Percentiles rank a stretch among this genome's conserved stretches.
These are phyloP conservation scores for Enoplosus armatus DNA, from an alignment of 2,797 vertebrate genomes.

Conservation along the genomic window DNA sequence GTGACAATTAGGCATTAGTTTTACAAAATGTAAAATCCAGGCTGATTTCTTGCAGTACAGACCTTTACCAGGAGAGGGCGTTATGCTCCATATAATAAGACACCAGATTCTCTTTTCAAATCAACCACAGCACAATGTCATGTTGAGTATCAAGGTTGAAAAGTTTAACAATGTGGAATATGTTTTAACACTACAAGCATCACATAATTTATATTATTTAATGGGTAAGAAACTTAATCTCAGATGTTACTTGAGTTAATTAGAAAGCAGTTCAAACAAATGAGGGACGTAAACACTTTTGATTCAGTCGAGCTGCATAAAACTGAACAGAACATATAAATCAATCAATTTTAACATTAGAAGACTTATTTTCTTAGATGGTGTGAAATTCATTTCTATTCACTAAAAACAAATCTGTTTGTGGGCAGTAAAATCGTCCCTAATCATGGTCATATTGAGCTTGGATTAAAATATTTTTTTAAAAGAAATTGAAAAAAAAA, in stretches of 20 bases:
- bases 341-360: not conserved
- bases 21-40: not conserved
- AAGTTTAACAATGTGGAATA: not conserved
- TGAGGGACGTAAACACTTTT: not conserved
- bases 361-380: not conserved
- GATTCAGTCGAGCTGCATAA: not conserved
- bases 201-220: not conserved
- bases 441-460: not conserved
- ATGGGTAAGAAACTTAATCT: not conserved
- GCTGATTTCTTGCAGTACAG: conserved; percentile 29
- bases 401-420: not conserved
- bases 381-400: not conserved
- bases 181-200: not conserved
- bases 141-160: not conserved
- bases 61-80: conserved; percentile 70
- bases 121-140: conserved; percentile 6
- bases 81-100: conserved; percentile 66
- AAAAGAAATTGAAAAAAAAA: not conserved
- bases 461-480: not conserved
- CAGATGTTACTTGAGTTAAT: not conserved
- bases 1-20: not conserved
- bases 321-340: not conserved
- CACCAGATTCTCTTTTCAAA: not conserved
- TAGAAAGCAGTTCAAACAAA: not conserved
- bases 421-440: not conserved